These are phyloP conservation scores for Halichoerus grypus DNA, from an alignment of 2,113 vertebrate species.

Conservation along the genomic window DNA sequence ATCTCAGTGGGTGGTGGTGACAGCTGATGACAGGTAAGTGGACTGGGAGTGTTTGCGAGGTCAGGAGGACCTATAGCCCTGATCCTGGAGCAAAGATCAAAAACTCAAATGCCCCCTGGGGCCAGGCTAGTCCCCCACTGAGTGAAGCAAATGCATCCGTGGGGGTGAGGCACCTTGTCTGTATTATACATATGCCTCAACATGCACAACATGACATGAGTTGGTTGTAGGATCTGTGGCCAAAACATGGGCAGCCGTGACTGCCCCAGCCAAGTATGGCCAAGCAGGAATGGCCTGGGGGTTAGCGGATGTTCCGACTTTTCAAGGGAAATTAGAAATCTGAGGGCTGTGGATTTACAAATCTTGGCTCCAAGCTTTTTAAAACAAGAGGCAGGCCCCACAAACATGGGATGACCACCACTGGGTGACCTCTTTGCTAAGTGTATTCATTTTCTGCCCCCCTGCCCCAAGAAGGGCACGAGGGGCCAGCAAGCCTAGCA, in stretches of 20 bases:
- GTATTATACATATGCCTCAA: too few relatives aligned
- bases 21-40: background rate
- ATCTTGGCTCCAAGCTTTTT: background rate
- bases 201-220: too few relatives aligned
- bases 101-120: background rate
- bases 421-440: background rate
- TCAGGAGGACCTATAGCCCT: background rate
- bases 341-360: background rate
- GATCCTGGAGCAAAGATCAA: background rate
- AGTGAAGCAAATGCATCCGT: background rate
- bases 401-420: background rate
- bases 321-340: background rate
- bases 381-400: background rate
- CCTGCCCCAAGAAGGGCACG: too few relatives aligned
- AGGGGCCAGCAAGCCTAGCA: background rate
- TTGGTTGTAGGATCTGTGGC: background rate
- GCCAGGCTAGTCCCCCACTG: background rate
- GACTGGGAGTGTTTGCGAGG: background rate
- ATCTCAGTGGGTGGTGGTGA: background rate
- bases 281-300: background rate
- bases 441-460: background rate
- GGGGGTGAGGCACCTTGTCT: background rate
- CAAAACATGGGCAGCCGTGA: rapidly evolving
- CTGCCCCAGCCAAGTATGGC: background rate
- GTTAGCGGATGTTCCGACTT: background rate